These are phyloP conservation scores for Drosophila colorata DNA, from an alignment of 2,888 invertebrate species.

Conservation along the genomic window DNA sequence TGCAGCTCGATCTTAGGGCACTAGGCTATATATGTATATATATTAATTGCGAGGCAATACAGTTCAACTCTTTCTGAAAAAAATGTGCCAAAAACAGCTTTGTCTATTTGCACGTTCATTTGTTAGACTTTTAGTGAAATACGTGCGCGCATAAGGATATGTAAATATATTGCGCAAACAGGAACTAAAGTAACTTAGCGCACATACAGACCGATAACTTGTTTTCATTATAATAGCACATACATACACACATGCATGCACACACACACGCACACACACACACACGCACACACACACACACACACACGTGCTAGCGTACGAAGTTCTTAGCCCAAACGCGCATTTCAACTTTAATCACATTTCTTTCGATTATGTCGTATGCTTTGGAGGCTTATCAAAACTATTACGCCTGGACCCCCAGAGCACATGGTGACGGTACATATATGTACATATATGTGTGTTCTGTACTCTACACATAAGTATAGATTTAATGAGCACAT, in stretches of 20 bases:
- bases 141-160: neutral
- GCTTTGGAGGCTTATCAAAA: slow-evolving; percentile 37
- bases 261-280: slow-evolving; percentile 19
- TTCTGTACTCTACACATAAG: slow-evolving; percentile 9
- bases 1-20: slow-evolving; percentile 18
- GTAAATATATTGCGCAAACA: slow-evolving; percentile 7
- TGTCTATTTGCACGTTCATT: slow-evolving; percentile 19
- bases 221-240: slow-evolving; percentile 22
- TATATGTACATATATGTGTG: neutral
- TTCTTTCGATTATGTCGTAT: slow-evolving; percentile 21
- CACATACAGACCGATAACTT: neutral
- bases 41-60: slow-evolving; percentile 35
- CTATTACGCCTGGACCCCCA: slow-evolving; percentile 28
- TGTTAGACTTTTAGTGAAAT: slow-evolving; percentile 2
- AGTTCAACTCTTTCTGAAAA: slow-evolving; percentile 30
- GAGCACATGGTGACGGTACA: slow-evolving; percentile 4
- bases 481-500: slow-evolving; percentile 46
- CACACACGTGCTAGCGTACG: neutral
- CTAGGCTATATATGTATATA: slow-evolving; percentile 3
- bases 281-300: slow-evolving; percentile 3
- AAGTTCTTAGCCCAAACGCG: slow-evolving; percentile 15
- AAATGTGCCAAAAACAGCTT: slow-evolving; percentile 39
- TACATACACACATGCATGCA: slow-evolving; percentile 18
- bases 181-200: neutral
- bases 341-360: slow-evolving; percentile 26